Conservation (phyloP, 64 coral and sea anemone species). For the Cladopsammia gracilis region DNA sequence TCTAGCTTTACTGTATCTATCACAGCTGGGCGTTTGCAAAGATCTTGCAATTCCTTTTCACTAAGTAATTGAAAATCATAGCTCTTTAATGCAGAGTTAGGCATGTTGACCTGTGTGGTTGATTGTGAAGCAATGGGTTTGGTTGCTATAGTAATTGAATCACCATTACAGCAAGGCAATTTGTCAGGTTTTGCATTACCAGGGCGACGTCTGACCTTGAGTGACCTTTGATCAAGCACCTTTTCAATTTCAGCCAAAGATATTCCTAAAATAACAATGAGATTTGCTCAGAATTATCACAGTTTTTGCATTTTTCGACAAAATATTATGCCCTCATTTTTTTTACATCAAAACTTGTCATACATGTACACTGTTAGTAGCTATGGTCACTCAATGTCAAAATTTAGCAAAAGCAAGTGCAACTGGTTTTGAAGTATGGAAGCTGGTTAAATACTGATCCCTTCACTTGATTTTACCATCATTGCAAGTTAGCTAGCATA, state of each 20-base stretch:
- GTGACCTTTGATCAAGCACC: constrained; percentile 51
- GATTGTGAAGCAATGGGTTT: background rate
- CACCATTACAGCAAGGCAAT: background rate
- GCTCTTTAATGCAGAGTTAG: constrained; percentile 15
- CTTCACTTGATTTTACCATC: no score
- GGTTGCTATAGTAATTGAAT: background rate
- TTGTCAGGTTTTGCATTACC: constrained; percentile 66
- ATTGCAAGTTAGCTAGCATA: background rate
- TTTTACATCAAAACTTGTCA: no score
- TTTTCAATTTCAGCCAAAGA: constrained; percentile 64
- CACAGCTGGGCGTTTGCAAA: constrained; percentile 59
- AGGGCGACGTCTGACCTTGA: constrained; percentile 67
- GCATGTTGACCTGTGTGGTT: background rate
- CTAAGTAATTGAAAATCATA: constrained; percentile 32
- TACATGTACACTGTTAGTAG: no score
- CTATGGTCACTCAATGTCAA: no score
- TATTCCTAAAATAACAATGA: constrained; percentile 23
- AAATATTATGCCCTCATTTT: no score
- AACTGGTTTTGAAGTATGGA: no score
- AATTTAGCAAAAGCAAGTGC: no score
- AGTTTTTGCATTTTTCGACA: no score
- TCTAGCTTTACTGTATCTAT: constrained; percentile 58
- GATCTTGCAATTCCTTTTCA: constrained; percentile 21
- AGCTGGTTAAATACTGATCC: no score
- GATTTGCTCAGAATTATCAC: no score